Conservation (phyloP, 2,888 invertebrate genomes). For the Celastrina argiolus region DNA sequence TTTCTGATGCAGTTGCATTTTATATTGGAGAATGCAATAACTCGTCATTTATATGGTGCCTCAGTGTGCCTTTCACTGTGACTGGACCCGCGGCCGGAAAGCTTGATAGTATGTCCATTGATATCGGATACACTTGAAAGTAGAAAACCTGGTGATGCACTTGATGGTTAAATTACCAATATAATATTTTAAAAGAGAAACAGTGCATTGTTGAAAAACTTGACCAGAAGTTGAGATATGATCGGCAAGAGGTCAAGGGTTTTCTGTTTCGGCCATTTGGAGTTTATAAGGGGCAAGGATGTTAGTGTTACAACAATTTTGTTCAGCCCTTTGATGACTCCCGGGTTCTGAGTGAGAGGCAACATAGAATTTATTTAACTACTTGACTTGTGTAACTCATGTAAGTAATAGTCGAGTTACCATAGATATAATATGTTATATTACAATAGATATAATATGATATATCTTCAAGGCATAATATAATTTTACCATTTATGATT, state of each 20-base stretch:
- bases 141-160: conserved; percentile 77
- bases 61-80: conserved; percentile 76
- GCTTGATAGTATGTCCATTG: conserved; percentile 75
- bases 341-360: conserved; percentile 77
- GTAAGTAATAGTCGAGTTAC: conserved; percentile 74
- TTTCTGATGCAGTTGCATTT: conserved; percentile 61
- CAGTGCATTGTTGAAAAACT: conserved; percentile 77
- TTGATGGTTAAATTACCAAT: conserved; percentile 41
- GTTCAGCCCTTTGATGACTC: conserved; percentile 68
- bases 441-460: conserved; percentile 54
- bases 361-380: conserved; percentile 59
- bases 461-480: conserved; percentile 11
- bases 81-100: conserved; percentile 76
- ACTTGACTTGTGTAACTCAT: conserved; percentile 69
- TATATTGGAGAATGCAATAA: conserved; percentile 74
- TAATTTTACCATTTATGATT: conserved; percentile 11
- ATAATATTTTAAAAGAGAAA: conserved; percentile 39
- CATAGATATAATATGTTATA: conserved; percentile 42
- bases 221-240: conserved; percentile 64
- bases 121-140: conserved; percentile 73
- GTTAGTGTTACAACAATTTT: conserved; percentile 41
- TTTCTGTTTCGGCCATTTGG: conserved; percentile 75
- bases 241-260: conserved; percentile 75
- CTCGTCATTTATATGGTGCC: conserved; percentile 76
- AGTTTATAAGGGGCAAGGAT: conserved; percentile 64